Evolutionary conservation across 2,888 invertebrate species (phyloP), one percentile per base, ranked within the genome.

Genomic region (Cloeon dipterum): DNA sequence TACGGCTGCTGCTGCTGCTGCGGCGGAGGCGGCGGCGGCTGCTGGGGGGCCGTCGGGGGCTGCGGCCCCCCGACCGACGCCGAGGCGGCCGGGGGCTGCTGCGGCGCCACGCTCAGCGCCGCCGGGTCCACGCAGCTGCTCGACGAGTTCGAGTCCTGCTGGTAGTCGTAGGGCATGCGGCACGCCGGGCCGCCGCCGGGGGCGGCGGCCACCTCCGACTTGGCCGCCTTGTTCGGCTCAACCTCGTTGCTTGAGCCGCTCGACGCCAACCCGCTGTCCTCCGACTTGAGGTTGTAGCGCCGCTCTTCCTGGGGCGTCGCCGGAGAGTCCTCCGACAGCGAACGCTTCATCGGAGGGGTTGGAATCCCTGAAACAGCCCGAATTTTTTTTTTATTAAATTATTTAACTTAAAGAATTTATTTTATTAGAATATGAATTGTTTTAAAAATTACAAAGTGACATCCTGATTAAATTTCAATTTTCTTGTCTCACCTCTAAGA

Each of bases 61-160:
- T 44, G 47, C 51, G 45, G 35, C 10, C n/a, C n/a, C n/a, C n/a
- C n/a, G n/a, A n/a, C n/a, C n/a, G n/a, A n/a, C 51, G 3, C 19
- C 36, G 13, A 35, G 46, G 45, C 42, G 46, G 43, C 41, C 20
- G 25, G 14, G 19, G 2, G 36, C 20, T 10, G 13, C 19, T 11
- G 19, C n/a, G 17, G 26, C 58, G 51, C 26, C 59, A 58, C 42
- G 61, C 62, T 43, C 57, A 61, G 40, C 7, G 52, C 53, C 52
- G 57, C 53, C 23, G 58, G 50, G 37, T 77, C 77, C 70, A 76
- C 74, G 49, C 70, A 72, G 21, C 35, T 35, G 29, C 3, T 26
- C 3, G 69, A 77, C 45, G 69, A 69, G 47, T 69, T 70, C 42
- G 77, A 76, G 58, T 77, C 77, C 60, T 69, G 69, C 59, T 69